phyloP scores from a whole-genome alignment of 2,888 invertebrate genomes.

The Linnaemya vulpina region DNA sequence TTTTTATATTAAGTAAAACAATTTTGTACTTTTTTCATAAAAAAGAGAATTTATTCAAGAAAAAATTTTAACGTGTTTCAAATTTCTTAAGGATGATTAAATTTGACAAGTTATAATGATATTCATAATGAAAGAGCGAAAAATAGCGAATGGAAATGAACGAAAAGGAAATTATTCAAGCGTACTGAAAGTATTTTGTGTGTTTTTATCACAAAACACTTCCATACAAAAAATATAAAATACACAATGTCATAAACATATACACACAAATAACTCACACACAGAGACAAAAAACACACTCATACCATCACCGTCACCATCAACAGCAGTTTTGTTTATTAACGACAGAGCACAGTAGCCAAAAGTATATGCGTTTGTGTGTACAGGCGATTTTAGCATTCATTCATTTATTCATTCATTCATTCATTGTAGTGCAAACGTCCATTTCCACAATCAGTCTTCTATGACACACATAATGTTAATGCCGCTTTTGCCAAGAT shows the following conservation, averaged over 20 bases:
- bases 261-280: neutral
- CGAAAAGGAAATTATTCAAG: constrained; percentile 48
- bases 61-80: constrained; percentile 31
- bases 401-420: neutral
- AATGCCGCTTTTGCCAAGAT: constrained; percentile 90
- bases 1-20: constrained; percentile 19
- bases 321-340: constrained; percentile 13
- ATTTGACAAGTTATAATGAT: constrained; percentile 57
- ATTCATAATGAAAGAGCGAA: constrained; percentile 45
- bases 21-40: neutral
- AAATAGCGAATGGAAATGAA: constrained; percentile 30
- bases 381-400: neutral
- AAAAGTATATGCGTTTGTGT: neutral
- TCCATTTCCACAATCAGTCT: constrained; percentile 77
- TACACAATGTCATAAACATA: neutral
- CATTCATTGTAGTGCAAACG: neutral
- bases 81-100: constrained; percentile 53
- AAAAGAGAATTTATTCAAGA: constrained; percentile 38
- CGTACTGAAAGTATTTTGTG: constrained; percentile 37
- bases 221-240: constrained; percentile 39
- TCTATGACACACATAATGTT: constrained; percentile 93
- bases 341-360: neutral
- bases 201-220: constrained; percentile 34
- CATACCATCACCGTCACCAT: neutral
- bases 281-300: neutral